Evolutionary conservation across 2,888 invertebrate species (phyloP), one percentile per base, ranked within the genome.

Genomic region (Xanthia togata): DNA sequence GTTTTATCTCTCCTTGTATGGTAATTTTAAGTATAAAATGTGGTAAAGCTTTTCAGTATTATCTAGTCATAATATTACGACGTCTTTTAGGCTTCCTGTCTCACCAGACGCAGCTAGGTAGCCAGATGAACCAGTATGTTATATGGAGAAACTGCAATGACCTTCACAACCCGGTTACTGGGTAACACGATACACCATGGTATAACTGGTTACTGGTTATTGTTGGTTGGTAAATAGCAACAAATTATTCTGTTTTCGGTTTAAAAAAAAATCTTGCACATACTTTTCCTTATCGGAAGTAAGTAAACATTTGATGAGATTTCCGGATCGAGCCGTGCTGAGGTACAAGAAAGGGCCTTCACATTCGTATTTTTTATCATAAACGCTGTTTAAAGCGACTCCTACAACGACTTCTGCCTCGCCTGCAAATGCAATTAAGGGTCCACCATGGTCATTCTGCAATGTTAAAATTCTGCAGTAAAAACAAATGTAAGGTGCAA

Each of bases 401-500:
- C 93, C 93, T 4, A 93, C 90, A 0, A 93, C 72, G 4, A 87
- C 76, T 73, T 91, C 90, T 8, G 73, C 63, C 0, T 65, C 65
- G 0, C 90, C 90, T 4, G 89, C 70, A 89, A 88, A 89, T 0
- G 89, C 82, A 17, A 93, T 84, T 0, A 93, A 82, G 2, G 93
- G 93, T 3, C 92, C 91, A 0, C 93, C 93, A 65, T 92, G 93
- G 69, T 93, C 93, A 69, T 93, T 92, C 93, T 93, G 77, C 9
- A 83, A 82, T 50, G 9, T 47, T 20, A 26, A 64, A 62, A 47
- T 8, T 26, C 23, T 31, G 47, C 47, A 31, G 20, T 65, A 47
- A 17, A 47, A 14, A 64, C 5, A 64, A 64, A 20, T 64, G 20
- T 12, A 20, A 11, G 11, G 26, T 26, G 26, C 20, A 64, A 41